phyloP scores from a whole-genome alignment of 2,888 invertebrate species.

The Brenthis daphne region DNA sequence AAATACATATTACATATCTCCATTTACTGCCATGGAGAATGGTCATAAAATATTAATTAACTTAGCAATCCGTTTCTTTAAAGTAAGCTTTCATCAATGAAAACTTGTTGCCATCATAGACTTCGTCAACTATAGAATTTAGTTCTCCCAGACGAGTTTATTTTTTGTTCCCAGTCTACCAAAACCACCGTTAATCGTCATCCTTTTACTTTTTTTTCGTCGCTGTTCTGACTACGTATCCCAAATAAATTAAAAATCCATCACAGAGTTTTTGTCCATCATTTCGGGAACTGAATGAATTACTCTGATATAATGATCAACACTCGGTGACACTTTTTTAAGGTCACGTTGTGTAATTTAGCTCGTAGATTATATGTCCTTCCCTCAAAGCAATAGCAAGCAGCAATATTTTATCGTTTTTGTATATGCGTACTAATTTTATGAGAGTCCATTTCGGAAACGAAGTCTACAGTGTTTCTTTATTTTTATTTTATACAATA shows the following conservation, averaged over 20 bases:
- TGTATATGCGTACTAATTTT: neutral
- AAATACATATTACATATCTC: neutral
- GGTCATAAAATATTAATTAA: neutral
- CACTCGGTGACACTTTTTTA: conserved; percentile 43
- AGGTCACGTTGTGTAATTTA: conserved; percentile 18
- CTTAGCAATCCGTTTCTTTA: neutral
- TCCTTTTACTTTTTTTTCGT: conserved; percentile 49
- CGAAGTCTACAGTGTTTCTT: neutral
- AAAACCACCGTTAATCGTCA: conserved; percentile 51
- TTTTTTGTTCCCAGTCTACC: conserved; percentile 25
- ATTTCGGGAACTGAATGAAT: conserved; percentile 43
- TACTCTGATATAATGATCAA: conserved; percentile 45
- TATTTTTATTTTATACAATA: conserved; percentile 8
- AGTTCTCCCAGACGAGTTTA: conserved; percentile 23
- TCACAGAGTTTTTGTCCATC: conserved; percentile 54
- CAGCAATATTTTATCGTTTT: conserved; percentile 7
- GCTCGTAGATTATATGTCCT: neutral
- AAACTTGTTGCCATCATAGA: neutral
- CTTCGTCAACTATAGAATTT: conserved; percentile 22
- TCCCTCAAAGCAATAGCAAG: neutral
- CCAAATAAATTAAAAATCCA: conserved; percentile 73
- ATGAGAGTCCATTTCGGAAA: too few species aligned
- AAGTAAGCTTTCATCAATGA: conserved; percentile 6
- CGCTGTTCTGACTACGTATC: conserved; percentile 49
- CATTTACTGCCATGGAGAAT: neutral